Evolutionary conservation across 1,140 invertebrate species (phyloP).

Genomic region (Leptopilina clavipes): DNA sequence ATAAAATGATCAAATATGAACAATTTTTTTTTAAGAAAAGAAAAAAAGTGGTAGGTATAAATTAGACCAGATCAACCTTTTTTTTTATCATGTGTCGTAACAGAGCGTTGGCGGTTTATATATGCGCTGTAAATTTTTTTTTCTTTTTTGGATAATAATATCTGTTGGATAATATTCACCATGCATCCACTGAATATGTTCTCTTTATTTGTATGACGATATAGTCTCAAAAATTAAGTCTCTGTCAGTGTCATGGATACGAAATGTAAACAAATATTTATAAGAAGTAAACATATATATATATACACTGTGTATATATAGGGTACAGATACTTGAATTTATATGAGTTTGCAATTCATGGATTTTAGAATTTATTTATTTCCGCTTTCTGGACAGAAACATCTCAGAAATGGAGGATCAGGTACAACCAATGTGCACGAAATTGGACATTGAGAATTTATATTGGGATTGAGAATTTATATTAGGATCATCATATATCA

Average conservation of each 20-base stretch:
- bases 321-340: conserved; percentile 8
- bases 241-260: conserved; percentile 1
- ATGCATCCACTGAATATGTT: not conserved
- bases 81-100: not conserved
- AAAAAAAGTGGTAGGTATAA: not conserved
- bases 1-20: not conserved
- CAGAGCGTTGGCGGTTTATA: not conserved
- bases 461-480: conserved; percentile 34
- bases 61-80: not conserved
- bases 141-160: not conserved
- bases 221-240: conserved; percentile 19
- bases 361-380: conserved; percentile 33
- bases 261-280: conserved; percentile 27
- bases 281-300: conserved; percentile 9
- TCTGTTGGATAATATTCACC: not conserved
- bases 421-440: conserved; percentile 19
- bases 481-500: conserved; percentile 34
- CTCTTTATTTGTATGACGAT: conserved; percentile 13
- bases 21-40: not conserved
- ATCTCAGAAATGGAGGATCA: conserved; percentile 22
- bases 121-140: not conserved
- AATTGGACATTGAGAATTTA: conserved; percentile 34
- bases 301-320: too few species aligned
- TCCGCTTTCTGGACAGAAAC: conserved; percentile 33
- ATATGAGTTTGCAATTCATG: conserved; percentile 31